Percentiles rank a stretch among this genome's conserved stretches.
Conservation (phyloP, 2,113 vertebrate species). For the Rhinoderma darwinii region DNA sequence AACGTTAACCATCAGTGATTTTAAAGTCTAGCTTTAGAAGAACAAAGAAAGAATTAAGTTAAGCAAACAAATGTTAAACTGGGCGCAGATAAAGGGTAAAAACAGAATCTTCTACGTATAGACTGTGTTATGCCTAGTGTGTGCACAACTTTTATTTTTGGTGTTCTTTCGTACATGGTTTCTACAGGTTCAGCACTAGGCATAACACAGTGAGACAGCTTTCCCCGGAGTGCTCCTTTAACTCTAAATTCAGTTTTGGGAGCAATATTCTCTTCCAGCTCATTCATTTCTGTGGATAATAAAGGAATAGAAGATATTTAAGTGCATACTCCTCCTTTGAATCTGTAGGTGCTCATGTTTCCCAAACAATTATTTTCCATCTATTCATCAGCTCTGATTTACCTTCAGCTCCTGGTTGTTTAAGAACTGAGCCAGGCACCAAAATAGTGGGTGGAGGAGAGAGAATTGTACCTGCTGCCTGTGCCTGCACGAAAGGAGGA, state of each 20-base stretch:
- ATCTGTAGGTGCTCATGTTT: not conserved
- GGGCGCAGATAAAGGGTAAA: not conserved
- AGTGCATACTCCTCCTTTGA: not conserved
- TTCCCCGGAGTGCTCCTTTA: not conserved
- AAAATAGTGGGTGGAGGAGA: conserved; percentile 81
- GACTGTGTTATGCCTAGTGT: no score
- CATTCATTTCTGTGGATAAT: not conserved
- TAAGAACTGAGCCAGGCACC: conserved; percentile 85
- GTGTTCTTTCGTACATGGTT: no score
- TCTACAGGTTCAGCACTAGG: no score
- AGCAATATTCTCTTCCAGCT: not conserved
- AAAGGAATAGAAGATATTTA: not conserved
- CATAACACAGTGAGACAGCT: no score
- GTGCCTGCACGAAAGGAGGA: conserved; percentile 81
- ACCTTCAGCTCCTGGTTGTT: conserved; percentile 85
- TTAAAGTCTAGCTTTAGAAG: not conserved
- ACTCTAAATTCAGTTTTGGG: not conserved
- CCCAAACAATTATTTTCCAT: not conserved
- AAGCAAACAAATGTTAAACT: not conserved
- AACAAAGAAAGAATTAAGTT: not conserved
- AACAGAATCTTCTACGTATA: not conserved
- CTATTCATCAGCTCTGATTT: conserved; percentile 59
- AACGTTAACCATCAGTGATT: not conserved
- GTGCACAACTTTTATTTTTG: no score
- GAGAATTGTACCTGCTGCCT: conserved; percentile 74